Conservation (phyloP, 2,113 vertebrate genomes). For the Sander vitreus region DNA sequence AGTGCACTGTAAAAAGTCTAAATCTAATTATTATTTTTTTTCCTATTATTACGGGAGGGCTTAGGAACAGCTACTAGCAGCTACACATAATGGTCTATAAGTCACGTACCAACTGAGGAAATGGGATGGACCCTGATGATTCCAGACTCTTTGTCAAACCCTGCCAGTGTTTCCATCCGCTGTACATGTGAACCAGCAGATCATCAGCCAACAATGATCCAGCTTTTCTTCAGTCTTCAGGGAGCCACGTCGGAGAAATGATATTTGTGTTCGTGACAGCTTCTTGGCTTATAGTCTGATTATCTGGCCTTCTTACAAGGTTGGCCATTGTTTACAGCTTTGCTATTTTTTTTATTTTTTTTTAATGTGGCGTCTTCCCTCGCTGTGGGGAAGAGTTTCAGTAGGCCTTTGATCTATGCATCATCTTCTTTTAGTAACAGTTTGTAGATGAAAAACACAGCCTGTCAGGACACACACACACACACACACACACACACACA, state of each 20-base stretch:
- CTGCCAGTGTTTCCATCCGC: background rate
- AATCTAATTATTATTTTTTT: too few species aligned
- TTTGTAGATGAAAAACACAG: background rate
- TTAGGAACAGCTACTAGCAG: background rate
- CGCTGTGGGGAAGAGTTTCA: background rate
- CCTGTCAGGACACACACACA: background rate
- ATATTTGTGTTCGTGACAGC: background rate
- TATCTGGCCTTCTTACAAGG: background rate
- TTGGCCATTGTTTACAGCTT: constrained; percentile 50
- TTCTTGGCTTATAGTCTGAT: background rate
- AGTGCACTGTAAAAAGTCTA: too few species aligned
- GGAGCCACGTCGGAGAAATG: background rate
- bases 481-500: too few species aligned
- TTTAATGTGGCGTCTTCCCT: background rate
- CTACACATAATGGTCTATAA: background rate
- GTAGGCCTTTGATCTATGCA: constrained; percentile 6
- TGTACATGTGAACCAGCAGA: background rate
- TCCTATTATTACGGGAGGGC: too few species aligned
- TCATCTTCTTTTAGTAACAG: background rate
- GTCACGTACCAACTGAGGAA: background rate
- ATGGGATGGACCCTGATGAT: background rate
- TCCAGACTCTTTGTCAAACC: background rate
- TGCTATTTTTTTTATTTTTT: background rate
- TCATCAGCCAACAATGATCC: background rate
- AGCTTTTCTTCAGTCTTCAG: background rate